Conservation (phyloP, 2,888 invertebrate species). For the Epistrophe eligans region DNA sequence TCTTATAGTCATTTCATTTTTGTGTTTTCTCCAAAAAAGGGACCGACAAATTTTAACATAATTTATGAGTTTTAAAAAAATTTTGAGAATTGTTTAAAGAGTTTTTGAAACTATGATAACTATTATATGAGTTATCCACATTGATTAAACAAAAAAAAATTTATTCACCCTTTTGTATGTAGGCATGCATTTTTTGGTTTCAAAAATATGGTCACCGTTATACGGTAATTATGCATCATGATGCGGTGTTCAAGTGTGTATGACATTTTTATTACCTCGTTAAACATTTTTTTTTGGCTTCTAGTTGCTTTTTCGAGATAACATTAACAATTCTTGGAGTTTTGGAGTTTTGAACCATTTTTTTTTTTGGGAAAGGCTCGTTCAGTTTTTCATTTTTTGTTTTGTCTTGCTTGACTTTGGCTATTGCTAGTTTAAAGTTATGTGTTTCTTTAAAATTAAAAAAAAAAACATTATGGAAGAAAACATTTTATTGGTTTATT, state of each 20-base stretch:
- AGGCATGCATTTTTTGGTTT: neutral
- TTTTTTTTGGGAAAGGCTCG: constrained; percentile 3
- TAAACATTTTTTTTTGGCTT: constrained; percentile 11
- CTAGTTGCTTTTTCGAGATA: neutral
- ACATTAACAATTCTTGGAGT: neutral
- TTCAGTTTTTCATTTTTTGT: neutral
- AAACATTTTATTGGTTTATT: constrained; percentile 27
- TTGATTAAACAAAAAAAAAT: neutral
- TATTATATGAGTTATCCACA: neutral
- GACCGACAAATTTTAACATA: neutral
- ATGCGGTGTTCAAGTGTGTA: constrained; percentile 43
- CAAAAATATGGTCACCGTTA: constrained; percentile 8
- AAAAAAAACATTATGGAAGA: constrained; percentile 1
- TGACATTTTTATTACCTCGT: constrained; percentile 60
- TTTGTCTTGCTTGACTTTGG: constrained; percentile 17
- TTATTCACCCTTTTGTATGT: neutral
- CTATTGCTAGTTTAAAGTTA: neutral
- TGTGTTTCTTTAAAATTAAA: neutral
- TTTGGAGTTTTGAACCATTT: constrained; percentile 2
- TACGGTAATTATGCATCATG: constrained; percentile 22
- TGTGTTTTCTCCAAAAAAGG: neutral
- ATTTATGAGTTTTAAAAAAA: constrained; percentile 1
- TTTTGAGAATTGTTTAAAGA: neutral
- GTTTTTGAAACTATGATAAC: neutral
- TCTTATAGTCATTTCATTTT: neutral